These are phyloP conservation scores for Ctenochaetus hawaiiensis DNA, from an alignment of 2,797 vertebrate genomes.

Conservation along the genomic window DNA sequence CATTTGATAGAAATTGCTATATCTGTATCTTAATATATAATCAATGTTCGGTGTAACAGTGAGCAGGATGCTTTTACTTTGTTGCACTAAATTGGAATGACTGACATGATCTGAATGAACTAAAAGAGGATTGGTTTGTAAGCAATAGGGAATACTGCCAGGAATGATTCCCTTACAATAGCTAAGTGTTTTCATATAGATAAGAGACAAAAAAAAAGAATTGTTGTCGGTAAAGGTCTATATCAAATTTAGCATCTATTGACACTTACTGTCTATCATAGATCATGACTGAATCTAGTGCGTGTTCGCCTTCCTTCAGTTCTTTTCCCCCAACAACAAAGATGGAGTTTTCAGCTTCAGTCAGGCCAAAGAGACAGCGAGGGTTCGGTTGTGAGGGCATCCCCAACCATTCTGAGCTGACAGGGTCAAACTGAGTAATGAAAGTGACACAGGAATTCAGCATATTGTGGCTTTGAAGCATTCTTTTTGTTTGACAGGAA, in stretches of 20 bases:
- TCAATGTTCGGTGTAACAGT: not conserved
- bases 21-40: not conserved
- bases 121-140: not conserved
- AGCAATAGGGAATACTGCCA: not conserved
- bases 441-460: not conserved
- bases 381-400: slow-evolving; percentile 96
- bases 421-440: slow-evolving; percentile 90
- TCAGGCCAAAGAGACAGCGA: slow-evolving; percentile 94
- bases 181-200: not conserved
- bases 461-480: not conserved
- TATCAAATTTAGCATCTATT: not conserved
- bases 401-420: slow-evolving; percentile 95
- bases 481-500: not conserved
- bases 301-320: slow-evolving; percentile 94
- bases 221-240: not conserved
- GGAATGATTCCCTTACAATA: not conserved
- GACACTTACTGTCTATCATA: slow-evolving; percentile 94
- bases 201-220: not conserved
- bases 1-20: not conserved
- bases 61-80: not conserved
- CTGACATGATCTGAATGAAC: not conserved
- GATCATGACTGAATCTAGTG: slow-evolving; percentile 93
- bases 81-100: not conserved
- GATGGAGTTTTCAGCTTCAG: slow-evolving; percentile 94
- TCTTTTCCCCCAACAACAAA: slow-evolving; percentile 96